Evolutionary conservation across 2,888 invertebrate species (phyloP).

Genomic region (Cryptocephalus primarius): DNA sequence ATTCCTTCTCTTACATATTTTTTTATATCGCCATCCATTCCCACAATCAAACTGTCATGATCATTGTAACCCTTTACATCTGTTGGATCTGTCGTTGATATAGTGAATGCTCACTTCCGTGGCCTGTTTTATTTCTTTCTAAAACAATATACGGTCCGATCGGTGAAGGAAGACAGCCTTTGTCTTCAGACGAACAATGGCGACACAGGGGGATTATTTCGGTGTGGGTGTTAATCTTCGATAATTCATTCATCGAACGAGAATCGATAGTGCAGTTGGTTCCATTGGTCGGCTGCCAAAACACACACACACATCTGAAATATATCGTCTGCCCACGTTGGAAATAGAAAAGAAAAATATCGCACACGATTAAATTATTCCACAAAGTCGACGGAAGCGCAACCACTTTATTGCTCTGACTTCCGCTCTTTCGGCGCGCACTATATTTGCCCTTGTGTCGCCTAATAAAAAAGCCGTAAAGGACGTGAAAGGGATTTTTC

Average conservation of each 20-base stretch:
- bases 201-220: no score
- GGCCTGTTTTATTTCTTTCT: background rate
- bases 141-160: background rate
- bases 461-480: background rate
- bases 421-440: slow-evolving; percentile 12
- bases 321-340: no score
- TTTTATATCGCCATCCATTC: slow-evolving; percentile 8
- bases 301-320: no score
- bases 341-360: slow-evolving; percentile 6
- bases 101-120: background rate
- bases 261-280: no score
- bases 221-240: no score
- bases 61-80: slow-evolving; percentile 16
- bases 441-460: background rate
- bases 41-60: slow-evolving; percentile 16
- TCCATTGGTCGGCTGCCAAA: no score
- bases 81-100: slow-evolving; percentile 7
- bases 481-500: no score
- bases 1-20: background rate
- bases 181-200: no score
- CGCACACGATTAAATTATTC: slow-evolving; percentile 17
- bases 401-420: slow-evolving; percentile 13
- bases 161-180: no score
- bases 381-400: slow-evolving; percentile 13
- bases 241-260: no score